Percentiles rank a stretch among this genome's conserved stretches.
Conservation (phyloP, 2,888 invertebrate genomes). For the Synergus japonicus region DNA sequence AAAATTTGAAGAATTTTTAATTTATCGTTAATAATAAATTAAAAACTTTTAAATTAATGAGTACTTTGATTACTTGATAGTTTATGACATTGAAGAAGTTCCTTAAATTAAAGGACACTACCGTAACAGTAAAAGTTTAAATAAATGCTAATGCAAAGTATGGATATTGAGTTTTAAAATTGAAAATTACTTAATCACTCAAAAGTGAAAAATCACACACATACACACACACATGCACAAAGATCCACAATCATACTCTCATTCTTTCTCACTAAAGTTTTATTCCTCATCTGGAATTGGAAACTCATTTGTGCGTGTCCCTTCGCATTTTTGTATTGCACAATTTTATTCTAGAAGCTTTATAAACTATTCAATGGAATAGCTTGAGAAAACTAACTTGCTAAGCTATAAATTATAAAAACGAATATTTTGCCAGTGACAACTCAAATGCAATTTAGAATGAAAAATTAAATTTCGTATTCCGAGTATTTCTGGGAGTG, state of each 20-base stretch:
- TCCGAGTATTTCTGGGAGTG: not conserved
- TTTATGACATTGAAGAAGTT: constrained; percentile 7
- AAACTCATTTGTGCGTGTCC: not conserved
- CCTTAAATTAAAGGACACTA: constrained; percentile 11
- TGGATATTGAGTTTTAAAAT: constrained; percentile 3
- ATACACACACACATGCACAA: not conserved
- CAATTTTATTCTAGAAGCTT: constrained; percentile 34
- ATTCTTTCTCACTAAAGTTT: constrained; percentile 5
- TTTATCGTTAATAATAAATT: not conserved
- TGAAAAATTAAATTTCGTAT: constrained; percentile 17
- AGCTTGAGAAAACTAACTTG: constrained; percentile 13
- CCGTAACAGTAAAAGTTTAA: constrained; percentile 3
- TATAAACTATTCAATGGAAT: constrained; percentile 1
- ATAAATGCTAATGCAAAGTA: constrained; percentile 22
- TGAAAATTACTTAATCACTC: constrained; percentile 1
- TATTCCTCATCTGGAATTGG: not conserved
- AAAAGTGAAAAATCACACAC: constrained; percentile 3
- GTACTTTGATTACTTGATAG: constrained; percentile 26
- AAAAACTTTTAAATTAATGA: not conserved
- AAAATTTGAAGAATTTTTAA: constrained; percentile 11
- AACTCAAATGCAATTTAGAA: constrained; percentile 4
- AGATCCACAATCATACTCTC: not conserved
- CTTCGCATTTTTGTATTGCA: constrained; percentile 32
- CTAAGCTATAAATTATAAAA: constrained; percentile 18
- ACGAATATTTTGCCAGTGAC: not conserved